Percentiles rank a stretch among this genome's conserved stretches.
phyloP scores from a whole-genome alignment of 2,113 vertebrate genomes.

The Trogon surrucura region DNA sequence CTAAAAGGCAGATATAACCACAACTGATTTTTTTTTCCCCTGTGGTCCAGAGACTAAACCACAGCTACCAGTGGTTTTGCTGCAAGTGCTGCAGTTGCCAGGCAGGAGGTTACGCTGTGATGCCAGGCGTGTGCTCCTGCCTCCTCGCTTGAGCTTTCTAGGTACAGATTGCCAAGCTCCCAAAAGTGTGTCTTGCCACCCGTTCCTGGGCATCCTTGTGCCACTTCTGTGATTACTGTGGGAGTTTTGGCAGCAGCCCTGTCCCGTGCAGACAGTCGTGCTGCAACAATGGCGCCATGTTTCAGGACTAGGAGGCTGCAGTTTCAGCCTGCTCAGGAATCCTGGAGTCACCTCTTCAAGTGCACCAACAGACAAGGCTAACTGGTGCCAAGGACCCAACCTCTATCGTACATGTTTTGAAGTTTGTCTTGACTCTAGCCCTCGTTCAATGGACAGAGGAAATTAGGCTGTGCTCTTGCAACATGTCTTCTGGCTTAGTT shows the following conservation, averaged over 20 bases:
- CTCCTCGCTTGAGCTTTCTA: background rate
- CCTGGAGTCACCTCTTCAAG: background rate
- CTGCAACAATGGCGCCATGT: background rate
- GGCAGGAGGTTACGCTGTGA: background rate
- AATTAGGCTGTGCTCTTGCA: background rate
- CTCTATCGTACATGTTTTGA: background rate
- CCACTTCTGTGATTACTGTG: background rate
- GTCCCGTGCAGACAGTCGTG: background rate
- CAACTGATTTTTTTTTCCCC: background rate
- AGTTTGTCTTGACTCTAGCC: background rate
- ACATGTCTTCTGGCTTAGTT: background rate
- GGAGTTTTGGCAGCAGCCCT: background rate
- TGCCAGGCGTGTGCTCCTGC: background rate
- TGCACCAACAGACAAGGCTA: background rate
- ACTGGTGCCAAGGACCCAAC: background rate
- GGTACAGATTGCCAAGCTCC: background rate
- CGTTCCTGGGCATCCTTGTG: background rate
- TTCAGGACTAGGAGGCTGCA: background rate
- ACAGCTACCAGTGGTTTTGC: conserved; percentile 24
- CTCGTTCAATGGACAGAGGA: background rate
- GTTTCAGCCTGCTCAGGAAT: background rate
- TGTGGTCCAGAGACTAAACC: conserved; percentile 11
- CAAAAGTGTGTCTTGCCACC: background rate
- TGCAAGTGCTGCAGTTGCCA: background rate
- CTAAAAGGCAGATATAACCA: background rate